phyloP scores from a whole-genome alignment of 2,888 invertebrate species.

The Saturnia japonica region DNA sequence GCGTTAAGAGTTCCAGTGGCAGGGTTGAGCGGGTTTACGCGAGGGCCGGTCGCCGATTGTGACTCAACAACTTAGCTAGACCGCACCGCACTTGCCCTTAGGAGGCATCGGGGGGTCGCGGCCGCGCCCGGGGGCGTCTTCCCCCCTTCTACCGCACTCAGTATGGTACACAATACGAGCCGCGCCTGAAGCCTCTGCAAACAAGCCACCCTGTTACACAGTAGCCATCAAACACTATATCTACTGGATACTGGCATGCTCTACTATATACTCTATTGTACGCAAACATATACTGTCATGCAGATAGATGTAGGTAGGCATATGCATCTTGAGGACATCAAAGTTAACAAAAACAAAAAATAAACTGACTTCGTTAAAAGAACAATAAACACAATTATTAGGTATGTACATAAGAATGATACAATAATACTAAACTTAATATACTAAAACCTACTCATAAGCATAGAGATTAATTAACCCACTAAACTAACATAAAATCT shows the following conservation, averaged over 20 bases:
- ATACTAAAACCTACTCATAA: no score
- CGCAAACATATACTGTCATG: neutral
- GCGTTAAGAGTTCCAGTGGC: slow-evolving; percentile 19
- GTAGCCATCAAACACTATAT: neutral
- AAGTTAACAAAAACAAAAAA: neutral
- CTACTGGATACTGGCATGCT: neutral
- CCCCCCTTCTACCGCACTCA: slow-evolving; percentile 75
- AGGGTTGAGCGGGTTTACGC: slow-evolving; percentile 12
- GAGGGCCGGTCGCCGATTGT: slow-evolving; percentile 13
- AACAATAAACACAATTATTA: no score
- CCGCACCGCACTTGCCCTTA: slow-evolving; percentile 23
- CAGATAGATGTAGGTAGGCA: neutral
- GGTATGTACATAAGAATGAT: no score
- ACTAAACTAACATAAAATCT: no score
- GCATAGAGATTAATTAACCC: no score
- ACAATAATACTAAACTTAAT: no score
- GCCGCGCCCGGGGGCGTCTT: slow-evolving; percentile 40
- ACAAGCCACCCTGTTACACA: slow-evolving; percentile 66
- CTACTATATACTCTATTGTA: slow-evolving; percentile 1
- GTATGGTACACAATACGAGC: slow-evolving; percentile 86
- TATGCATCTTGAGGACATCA: neutral
- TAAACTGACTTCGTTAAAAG: no score
- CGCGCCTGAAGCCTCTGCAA: slow-evolving; percentile 87
- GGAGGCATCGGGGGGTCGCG: slow-evolving; percentile 29
- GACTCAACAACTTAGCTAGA: slow-evolving; percentile 19